phyloP scores from a whole-genome alignment of 2,888 invertebrate species.

The Toxonevra muliebris region DNA sequence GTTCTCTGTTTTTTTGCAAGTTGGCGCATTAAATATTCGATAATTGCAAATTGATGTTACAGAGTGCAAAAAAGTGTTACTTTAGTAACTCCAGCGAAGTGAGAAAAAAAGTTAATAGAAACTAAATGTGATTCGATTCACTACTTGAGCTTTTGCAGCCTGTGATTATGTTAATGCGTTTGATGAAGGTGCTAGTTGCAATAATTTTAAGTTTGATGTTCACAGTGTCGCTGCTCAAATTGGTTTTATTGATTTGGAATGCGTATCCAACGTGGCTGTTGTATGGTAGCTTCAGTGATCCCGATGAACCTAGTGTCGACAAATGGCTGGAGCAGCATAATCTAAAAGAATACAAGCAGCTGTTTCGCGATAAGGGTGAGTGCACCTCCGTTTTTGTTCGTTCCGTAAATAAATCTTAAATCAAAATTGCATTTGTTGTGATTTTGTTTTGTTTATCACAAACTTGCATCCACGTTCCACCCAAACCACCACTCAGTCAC shows the following conservation, averaged over 20 bases:
- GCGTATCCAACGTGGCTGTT: slow-evolving; percentile 50
- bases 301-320: slow-evolving; percentile 70
- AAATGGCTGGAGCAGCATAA: slow-evolving; percentile 81
- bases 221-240: slow-evolving; percentile 65
- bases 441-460: slow-evolving; percentile 26
- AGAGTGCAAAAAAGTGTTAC: too few species aligned
- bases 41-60: too few species aligned
- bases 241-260: slow-evolving; percentile 66
- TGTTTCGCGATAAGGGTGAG: slow-evolving; percentile 80
- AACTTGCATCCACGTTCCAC: not conserved
- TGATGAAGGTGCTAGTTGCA: slow-evolving; percentile 65
- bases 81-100: not conserved
- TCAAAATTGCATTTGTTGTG: slow-evolving; percentile 10
- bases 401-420: not conserved
- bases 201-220: slow-evolving; percentile 67
- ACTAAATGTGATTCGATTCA: not conserved
- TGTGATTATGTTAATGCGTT: slow-evolving; percentile 59
- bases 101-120: not conserved
- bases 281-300: slow-evolving; percentile 53
- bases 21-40: too few species aligned
- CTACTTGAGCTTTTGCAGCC: not conserved
- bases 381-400: slow-evolving; percentile 38
- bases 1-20: too few species aligned
- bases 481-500: not conserved
- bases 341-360: slow-evolving; percentile 73